Conservation (phyloP, 2,113 vertebrate species). For the Ceratotherium simum region DNA sequence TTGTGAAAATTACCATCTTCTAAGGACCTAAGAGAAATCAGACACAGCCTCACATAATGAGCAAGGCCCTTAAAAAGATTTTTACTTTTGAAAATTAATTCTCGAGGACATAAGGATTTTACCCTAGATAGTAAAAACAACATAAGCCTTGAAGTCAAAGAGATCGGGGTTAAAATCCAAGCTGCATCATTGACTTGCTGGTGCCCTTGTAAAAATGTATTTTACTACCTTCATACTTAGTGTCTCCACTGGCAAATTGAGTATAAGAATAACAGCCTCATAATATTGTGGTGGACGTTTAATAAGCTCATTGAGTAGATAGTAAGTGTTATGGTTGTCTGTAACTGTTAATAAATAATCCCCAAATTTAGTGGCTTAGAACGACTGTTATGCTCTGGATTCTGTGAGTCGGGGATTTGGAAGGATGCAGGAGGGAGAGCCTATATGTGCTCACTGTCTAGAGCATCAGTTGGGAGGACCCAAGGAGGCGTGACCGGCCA, state of each 20-base stretch:
- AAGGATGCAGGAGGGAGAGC: neutral
- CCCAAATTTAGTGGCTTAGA: neutral
- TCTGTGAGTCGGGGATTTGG: neutral
- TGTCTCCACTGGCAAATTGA: neutral
- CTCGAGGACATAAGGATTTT: neutral
- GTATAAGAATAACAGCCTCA: neutral
- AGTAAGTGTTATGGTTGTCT: neutral
- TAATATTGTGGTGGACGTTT: neutral
- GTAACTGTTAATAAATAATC: neutral
- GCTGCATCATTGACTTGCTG: neutral
- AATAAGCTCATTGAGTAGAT: neutral
- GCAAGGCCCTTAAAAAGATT: conserved; percentile 29
- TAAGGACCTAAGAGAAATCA: conserved; percentile 45
- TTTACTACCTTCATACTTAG: neutral
- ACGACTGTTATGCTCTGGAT: neutral
- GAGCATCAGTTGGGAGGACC: neutral
- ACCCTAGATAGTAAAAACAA: neutral
- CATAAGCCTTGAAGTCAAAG: neutral
- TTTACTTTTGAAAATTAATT: conserved; percentile 34
- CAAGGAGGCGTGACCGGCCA: neutral
- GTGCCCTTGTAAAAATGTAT: neutral
- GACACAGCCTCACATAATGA: conserved; percentile 9
- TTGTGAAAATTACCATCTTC: conserved; percentile 59
- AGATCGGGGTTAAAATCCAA: neutral
- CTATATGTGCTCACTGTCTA: neutral